Evolutionary conservation across 2,888 invertebrate genomes (phyloP).

Genomic region (Pegoplata infirma): DNA sequence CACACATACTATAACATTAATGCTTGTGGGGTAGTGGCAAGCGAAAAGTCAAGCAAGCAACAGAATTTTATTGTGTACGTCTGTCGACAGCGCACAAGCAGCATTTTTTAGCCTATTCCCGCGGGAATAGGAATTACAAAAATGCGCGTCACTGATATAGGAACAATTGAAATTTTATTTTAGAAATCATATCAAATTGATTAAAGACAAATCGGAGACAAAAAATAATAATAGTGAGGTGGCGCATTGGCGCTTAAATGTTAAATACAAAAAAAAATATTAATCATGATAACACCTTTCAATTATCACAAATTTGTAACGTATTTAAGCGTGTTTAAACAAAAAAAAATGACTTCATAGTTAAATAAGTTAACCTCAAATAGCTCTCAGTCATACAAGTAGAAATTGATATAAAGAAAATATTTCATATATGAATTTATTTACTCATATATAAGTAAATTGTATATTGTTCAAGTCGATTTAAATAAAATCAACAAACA

Average conservation of each 20-base stretch:
- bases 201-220: conserved; percentile 20
- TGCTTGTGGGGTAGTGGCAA: no score
- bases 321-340: conserved; percentile 42
- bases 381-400: not conserved
- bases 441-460: not conserved
- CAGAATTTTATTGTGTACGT: no score
- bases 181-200: conserved; percentile 40
- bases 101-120: no score
- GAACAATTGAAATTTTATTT: not conserved
- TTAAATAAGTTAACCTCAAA: conserved; percentile 8
- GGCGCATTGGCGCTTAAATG: conserved; percentile 34
- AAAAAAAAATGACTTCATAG: conserved; percentile 55
- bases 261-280: conserved; percentile 20
- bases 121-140: no score
- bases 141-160: no score
- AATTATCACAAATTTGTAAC: conserved; percentile 59
- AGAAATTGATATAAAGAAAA: conserved; percentile 4
- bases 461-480: conserved; percentile 7
- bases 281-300: conserved; percentile 56
- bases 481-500: conserved; percentile 26
- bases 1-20: no score
- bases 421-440: no score
- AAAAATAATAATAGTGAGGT: conserved; percentile 7
- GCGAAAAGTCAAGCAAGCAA: no score
- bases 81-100: no score